Conservation (phyloP, 1,140 invertebrate genomes). For the Trachymyrmex septentrionalis region DNA sequence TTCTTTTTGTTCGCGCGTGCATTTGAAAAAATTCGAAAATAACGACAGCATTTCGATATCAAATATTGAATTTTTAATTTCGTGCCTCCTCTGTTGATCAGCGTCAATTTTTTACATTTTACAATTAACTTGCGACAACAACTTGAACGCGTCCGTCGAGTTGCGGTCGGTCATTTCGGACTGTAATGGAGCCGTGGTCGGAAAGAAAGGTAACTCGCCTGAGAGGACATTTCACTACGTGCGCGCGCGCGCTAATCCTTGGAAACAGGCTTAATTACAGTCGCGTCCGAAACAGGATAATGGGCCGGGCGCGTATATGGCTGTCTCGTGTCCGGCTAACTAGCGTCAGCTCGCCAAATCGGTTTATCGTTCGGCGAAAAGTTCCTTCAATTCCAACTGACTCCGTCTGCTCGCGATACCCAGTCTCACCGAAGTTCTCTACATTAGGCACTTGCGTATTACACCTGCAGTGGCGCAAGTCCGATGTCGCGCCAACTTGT, state of each 20-base stretch:
- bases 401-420: conserved; percentile 70
- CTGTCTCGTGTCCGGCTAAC: conserved; percentile 83
- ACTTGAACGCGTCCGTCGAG: not conserved
- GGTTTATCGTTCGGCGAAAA: conserved; percentile 82
- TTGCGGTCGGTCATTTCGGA: conserved; percentile 37
- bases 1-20: not conserved
- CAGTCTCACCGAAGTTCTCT: conserved; percentile 65
- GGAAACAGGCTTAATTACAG: conserved; percentile 83
- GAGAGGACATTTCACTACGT: conserved; percentile 37
- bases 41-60: not conserved
- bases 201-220: conserved; percentile 64
- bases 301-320: conserved; percentile 79
- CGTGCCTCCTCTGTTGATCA: not conserved
- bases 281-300: conserved; percentile 80
- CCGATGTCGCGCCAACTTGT: conserved; percentile 74
- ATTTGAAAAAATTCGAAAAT: not conserved
- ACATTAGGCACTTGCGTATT: conserved; percentile 76
- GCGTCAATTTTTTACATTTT: conserved; percentile 36
- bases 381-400: conserved; percentile 81
- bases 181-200: conserved; percentile 59
- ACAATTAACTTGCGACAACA: not conserved
- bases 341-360: conserved; percentile 82
- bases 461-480: conserved; percentile 70
- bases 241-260: conserved; percentile 76
- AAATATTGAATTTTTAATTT: not conserved